phyloP scores from a whole-genome alignment of 2,113 vertebrate species.

The sheep (Ovis aries) region DNA sequence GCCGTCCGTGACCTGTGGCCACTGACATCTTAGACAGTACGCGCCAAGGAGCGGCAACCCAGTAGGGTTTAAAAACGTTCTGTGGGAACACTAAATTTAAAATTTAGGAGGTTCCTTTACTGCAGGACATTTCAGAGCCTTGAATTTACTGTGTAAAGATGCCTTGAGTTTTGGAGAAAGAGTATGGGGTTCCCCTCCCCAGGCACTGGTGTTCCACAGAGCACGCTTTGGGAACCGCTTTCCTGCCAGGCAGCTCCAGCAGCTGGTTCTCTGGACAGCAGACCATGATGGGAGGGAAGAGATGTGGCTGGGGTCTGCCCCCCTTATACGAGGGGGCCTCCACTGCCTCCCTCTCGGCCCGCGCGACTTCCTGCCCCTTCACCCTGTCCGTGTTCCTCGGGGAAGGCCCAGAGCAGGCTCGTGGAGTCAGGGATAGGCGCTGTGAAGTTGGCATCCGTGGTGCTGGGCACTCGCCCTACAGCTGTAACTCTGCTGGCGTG shows the following conservation, averaged over 20 bases:
- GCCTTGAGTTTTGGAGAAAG: neutral
- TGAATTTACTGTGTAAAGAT: too few relatives aligned
- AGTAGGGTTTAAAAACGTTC: neutral
- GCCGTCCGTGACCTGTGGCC: neutral
- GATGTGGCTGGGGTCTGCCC: accelerated
- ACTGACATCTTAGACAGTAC: neutral
- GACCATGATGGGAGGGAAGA: neutral
- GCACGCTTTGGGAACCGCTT: neutral
- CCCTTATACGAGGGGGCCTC: neutral
- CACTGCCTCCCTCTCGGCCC: neutral
- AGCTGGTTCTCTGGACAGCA: neutral
- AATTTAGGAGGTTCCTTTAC: neutral
- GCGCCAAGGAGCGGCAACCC: neutral
- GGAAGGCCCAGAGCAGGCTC: neutral
- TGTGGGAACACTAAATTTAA: accelerated
- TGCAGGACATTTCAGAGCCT: neutral
- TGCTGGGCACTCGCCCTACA: accelerated
- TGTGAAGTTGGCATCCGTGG: neutral
- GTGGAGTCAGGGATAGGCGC: accelerated
- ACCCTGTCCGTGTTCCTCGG: neutral
- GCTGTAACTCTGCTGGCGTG: accelerated
- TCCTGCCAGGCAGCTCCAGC: accelerated
- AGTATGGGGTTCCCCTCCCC: neutral
- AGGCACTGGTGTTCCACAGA: neutral
- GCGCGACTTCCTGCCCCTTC: neutral